Percentiles rank a stretch among this genome's conserved stretches.
Evolutionary conservation across 2,797 vertebrate species (phyloP).

Genomic region (Rhynchonycteris naso): DNA sequence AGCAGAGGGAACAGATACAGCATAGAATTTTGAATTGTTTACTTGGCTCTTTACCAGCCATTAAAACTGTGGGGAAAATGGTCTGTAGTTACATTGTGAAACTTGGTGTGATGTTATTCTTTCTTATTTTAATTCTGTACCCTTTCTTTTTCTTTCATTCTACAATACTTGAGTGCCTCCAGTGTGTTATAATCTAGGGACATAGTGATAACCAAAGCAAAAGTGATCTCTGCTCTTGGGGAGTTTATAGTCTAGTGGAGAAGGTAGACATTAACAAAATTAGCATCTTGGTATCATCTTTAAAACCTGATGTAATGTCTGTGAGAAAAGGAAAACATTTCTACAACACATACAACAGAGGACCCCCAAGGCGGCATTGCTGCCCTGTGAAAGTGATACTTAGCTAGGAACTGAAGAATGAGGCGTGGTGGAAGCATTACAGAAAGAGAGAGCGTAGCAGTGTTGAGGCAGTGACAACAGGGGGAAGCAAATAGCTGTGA

Average conservation of each 20-base stretch:
- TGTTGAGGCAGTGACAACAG: background rate
- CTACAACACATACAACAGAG: background rate
- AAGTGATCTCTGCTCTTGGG: background rate
- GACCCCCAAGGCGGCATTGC: background rate
- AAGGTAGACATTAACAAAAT: background rate
- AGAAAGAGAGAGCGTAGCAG: background rate
- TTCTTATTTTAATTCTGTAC: background rate
- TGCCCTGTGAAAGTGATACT: background rate
- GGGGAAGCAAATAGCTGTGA: background rate
- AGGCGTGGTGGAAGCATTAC: background rate
- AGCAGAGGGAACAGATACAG: background rate
- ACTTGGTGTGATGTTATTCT: background rate
- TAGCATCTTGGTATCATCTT: background rate
- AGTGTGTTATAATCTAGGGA: background rate
- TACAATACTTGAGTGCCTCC: background rate
- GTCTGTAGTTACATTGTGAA: background rate
- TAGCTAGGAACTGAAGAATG: background rate
- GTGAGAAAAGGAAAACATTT: background rate
- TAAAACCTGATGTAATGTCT: slow-evolving; percentile 1
- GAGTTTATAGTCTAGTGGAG: background rate
- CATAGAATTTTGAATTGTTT: background rate
- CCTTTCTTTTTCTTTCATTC: background rate
- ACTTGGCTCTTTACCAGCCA: background rate
- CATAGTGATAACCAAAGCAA: background rate
- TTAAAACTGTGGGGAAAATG: background rate